Conservation (phyloP, 2,113 vertebrate genomes). For the Platanista minor region DNA sequence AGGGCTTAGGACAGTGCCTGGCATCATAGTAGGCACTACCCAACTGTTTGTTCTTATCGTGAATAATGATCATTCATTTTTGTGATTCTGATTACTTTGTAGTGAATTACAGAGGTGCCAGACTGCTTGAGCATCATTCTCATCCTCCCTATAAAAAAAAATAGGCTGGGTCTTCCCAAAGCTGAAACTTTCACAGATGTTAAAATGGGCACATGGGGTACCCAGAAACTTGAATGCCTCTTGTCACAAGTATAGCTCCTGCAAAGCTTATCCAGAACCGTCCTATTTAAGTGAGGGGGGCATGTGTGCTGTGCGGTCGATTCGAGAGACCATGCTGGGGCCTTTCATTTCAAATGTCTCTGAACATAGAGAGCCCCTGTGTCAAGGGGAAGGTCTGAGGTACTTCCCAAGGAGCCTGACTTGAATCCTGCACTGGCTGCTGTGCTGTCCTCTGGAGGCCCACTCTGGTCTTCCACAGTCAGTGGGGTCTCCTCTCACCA, state of each 20-base stretch:
- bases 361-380: neutral
- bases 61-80: neutral
- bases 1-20: neutral
- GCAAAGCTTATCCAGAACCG: neutral
- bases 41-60: neutral
- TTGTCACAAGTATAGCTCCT: neutral
- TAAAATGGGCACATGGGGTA: neutral
- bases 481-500: neutral
- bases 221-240: neutral
- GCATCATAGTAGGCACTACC: neutral
- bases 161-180: neutral
- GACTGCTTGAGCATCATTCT: neutral
- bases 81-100: neutral
- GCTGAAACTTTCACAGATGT: neutral
- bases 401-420: neutral
- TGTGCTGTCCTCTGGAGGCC: neutral
- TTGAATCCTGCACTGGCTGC: neutral
- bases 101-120: neutral
- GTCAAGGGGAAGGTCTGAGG: neutral
- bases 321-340: neutral
- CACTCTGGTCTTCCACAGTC: neutral
- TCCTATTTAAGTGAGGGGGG: neutral
- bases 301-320: neutral
- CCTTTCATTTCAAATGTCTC: neutral
- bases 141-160: neutral